Base-by-base conservation (phyloP, 2,113 vertebrate species). In the Aplodontia rufa region DNA sequence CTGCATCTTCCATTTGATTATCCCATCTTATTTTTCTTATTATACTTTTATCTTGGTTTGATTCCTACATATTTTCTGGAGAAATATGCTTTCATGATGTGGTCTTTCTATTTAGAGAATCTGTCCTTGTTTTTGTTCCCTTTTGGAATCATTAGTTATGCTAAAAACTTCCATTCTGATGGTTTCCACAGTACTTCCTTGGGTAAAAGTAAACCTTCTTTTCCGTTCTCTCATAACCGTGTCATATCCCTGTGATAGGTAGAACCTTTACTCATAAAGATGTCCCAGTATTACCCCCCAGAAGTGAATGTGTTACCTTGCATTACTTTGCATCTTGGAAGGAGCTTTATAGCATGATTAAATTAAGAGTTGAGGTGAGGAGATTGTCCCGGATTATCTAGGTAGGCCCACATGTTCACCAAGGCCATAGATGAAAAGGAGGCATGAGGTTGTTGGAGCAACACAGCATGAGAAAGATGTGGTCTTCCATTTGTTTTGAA, bases 1-100 rank as follows among this genome's bases (percentile, higher is more conserved):
- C 13, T 13, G 30, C 42, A 2, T 40, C 74, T 80, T 78, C 28
- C 13, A 60, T 14, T 32, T 17, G 14, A 83, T 51, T 79, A 13
- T 81, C 17, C 49, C 45, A 42, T 35, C 8, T 58, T 35, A 60
- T 19, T 90, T 91, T 71, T 82, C 26, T 51, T 32, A 78, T 13
- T 72, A 13, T 22, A 58, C n/a, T 58, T 51, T 30, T 12, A 35
- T 26, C 40, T 84, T 91, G 8, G n/a, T 93, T 71, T 74, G 69
- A 66, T 55, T 91, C 13, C 26, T 45, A 10, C 26, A 89, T 87
- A 32, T 69, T 95, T 66, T 88, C 49, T 32, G 79, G 40, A 74
- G 13, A 83, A 3, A 16, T 16, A 88, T 58, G 26, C 90, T 82
- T n/a, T 71, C 20, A 55, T 37, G 62, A 35, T 69, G n/a, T 82